Evolutionary conservation across 2,888 invertebrate species (phyloP), one percentile per base, ranked within the genome.

Genomic region (Ectemnius lituratus): DNA sequence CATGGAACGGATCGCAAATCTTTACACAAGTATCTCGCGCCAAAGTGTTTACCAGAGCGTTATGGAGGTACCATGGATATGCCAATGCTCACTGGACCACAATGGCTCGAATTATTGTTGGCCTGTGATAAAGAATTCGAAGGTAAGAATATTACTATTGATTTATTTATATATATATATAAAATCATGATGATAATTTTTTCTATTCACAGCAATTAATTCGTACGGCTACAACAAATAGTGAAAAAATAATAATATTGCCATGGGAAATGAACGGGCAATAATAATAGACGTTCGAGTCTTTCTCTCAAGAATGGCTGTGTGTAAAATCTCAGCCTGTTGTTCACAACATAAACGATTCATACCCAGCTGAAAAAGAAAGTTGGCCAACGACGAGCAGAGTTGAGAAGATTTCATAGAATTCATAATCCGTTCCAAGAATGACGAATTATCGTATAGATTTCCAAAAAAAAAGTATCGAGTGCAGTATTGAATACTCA

Each of bases 1-100:
- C 95, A 97, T 89, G 96, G 96, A 56, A 94, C 93, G 5, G 95
- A 97, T 88, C 93, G 94, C 58, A 94, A 95, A 69, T 93, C 95
- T 1, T 91, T 97, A 56, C 94, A 96, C 84, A 94, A 95, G 84
- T 91, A 96, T 87, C 93, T 97, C 77, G 94, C 94, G 57, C 94
- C 96, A 0, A 95, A 95, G 86, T 94, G 93, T 84, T 91, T 97
- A 82, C 95, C 96, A 0, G 92, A 94, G 13, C 92, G 92, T 81
- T 97, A 96, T 84, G 96, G 96, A 0, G 97, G 97, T 13, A 94
- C 94, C 6, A 89, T 96, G 28, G 93, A 94, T 70, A 91, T 95
- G 72, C 94, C 95, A 0, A 92, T 93, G 73, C 93, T 96, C 47
- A 93, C 93, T 4, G 96, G 96, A 0, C 90, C 92, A 0, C 94